phyloP scores from a whole-genome alignment of 1,140 invertebrate genomes.

The Nebria ingens region DNA sequence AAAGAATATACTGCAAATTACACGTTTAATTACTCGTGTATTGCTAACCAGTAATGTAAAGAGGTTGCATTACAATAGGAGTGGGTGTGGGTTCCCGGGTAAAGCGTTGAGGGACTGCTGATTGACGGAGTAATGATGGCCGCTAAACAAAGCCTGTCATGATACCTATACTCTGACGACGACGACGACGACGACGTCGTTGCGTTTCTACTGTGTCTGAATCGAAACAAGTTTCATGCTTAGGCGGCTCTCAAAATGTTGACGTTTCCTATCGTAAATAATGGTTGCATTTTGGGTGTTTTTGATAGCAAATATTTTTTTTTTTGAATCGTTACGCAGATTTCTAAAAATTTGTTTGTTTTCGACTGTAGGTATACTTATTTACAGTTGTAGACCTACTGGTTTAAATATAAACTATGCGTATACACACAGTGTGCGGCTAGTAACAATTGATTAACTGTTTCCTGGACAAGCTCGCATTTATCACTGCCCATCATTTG shows the following conservation, averaged over 20 bases:
- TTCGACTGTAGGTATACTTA: no score
- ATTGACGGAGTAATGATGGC: constrained; percentile 31
- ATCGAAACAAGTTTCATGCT: background rate
- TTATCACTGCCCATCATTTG: constrained; percentile 20
- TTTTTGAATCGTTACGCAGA: no score
- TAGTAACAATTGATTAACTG: constrained; percentile 29
- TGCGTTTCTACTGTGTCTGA: background rate
- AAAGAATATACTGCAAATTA: constrained; percentile 3
- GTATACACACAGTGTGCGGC: background rate
- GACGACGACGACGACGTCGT: background rate
- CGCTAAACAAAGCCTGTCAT: constrained; percentile 28
- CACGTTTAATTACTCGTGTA: constrained; percentile 1
- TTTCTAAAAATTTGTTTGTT: no score
- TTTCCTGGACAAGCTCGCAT: constrained; percentile 27
- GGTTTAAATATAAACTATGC: no score
- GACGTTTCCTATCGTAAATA: no score
- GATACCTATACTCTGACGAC: no score
- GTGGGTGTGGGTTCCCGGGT: background rate
- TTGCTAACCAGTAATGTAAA: no score
- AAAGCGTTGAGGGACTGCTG: constrained; percentile 12
- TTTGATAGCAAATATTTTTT: no score
- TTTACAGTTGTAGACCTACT: no score
- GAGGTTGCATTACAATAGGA: background rate
- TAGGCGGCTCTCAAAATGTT: background rate
- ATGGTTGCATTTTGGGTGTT: no score